Percentiles rank a stretch among this genome's conserved stretches.
Conservation (phyloP, 2,888 invertebrate species). For the Drosophila hawaiiensis region DNA sequence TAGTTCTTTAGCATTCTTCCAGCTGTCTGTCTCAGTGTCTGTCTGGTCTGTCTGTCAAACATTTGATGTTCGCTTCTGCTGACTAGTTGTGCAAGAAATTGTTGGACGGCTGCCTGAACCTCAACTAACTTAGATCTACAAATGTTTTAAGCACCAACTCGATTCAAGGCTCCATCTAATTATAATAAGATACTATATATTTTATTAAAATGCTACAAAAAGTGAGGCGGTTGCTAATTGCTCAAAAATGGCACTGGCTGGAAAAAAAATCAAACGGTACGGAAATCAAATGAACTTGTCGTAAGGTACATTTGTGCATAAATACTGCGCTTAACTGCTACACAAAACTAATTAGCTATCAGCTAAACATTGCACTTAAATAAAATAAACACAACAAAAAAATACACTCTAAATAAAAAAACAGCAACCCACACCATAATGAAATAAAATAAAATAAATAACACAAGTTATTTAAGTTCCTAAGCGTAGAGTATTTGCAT, state of each 20-base stretch:
- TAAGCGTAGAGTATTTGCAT: slow-evolving; percentile 11
- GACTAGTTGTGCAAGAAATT: slow-evolving; percentile 71
- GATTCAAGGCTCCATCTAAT: slow-evolving; percentile 74
- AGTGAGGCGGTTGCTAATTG: slow-evolving; percentile 40
- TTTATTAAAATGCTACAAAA: slow-evolving; percentile 44
- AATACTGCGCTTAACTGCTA: slow-evolving; percentile 69
- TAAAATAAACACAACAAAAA: slow-evolving; percentile 26
- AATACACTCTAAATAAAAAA: slow-evolving; percentile 19
- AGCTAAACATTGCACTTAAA: slow-evolving; percentile 65
- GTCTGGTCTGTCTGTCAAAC: slow-evolving; percentile 32
- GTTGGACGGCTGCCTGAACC: slow-evolving; percentile 64
- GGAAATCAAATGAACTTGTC: slow-evolving; percentile 53
- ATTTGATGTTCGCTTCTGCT: slow-evolving; percentile 51
- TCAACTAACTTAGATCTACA: slow-evolving; percentile 59
- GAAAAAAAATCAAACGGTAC: slow-evolving; percentile 78
- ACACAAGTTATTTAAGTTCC: slow-evolving; percentile 29
- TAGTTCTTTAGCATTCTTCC: slow-evolving; percentile 67
- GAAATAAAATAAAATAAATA: slow-evolving; percentile 34
- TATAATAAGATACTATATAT: slow-evolving; percentile 20
- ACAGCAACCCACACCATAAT: slow-evolving; percentile 53
- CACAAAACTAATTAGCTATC: slow-evolving; percentile 51
- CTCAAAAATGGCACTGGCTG: slow-evolving; percentile 71
- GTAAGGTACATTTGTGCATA: slow-evolving; percentile 78
- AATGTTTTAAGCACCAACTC: slow-evolving; percentile 74
- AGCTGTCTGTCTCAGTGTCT: slow-evolving; percentile 53